Conservation (phyloP, 2,797 vertebrate genomes). For the Acrossocheilus fasciatus region DNA sequence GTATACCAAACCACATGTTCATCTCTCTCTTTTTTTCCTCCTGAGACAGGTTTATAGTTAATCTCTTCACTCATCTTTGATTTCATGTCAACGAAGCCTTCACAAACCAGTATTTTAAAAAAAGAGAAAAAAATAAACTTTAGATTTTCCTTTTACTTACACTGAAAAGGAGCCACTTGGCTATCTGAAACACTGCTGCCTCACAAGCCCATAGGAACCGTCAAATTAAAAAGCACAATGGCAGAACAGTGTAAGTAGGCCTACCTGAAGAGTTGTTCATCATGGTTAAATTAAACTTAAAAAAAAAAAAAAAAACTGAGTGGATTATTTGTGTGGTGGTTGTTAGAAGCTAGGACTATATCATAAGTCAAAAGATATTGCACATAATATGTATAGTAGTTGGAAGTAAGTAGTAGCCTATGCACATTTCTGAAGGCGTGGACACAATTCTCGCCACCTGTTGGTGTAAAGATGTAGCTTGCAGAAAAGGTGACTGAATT, state of each 20-base stretch:
- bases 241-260: neutral
- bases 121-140: neutral
- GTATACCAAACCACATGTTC: conserved; percentile 59
- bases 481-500: neutral
- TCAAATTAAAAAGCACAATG: neutral
- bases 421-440: no score
- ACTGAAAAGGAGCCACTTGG: no score
- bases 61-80: neutral
- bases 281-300: neutral
- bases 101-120: neutral
- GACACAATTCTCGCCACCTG: neutral
- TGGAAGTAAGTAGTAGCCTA: neutral
- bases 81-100: neutral
- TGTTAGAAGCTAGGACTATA: neutral
- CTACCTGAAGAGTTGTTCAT: neutral
- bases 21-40: conserved; percentile 60
- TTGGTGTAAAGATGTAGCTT: neutral
- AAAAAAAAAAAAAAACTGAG: no score
- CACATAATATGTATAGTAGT: neutral
- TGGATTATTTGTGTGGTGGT: neutral
- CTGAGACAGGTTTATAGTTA: neutral
- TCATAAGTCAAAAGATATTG: neutral
- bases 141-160: no score
- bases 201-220: neutral
- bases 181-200: neutral